Evolutionary conservation across 2,113 vertebrate genomes (phyloP), one percentile per base, ranked within the genome.

Genomic region (Seriola quinqueradiata): DNA sequence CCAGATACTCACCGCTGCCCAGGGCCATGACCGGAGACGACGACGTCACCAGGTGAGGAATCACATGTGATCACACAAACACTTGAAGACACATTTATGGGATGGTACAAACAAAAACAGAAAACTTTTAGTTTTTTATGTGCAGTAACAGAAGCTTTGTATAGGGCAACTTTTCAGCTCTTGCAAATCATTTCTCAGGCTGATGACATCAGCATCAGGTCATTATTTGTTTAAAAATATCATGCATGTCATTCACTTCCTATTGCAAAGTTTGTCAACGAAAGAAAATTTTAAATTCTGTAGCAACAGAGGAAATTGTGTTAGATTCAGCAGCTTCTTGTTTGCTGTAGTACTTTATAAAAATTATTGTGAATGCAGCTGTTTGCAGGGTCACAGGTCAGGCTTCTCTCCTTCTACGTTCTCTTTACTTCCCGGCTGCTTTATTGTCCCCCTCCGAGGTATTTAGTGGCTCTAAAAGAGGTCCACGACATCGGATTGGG

Each of bases 21-120:
- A 97, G 97, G 95, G 91, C 95, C 89, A 85, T 97, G 92, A 93
- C 97, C 50, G 96, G 95, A 93, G 97, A 98, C 48, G 98, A 99
- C 48, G 97, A 99, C 84, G 86, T 97, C 86, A 94, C 96, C 85
- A 97, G 98, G 98, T 99, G 94, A 96, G 71, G 21, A 19, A 32
- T 44, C 36, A 19, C 21, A 32, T 1, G 19, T 14, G 12, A 28
- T 23, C 32, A 28, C 68, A 34, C 52, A 52, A 42, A 42, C 8
- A 8, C 8, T 8, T 42, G 28, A 28, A 28, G 28, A 28, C 36
- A 8, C 36, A 38, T 8, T 8, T 6, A 38, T 7, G 8, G 38
- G 38, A 38, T 38, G 38, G 38, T 38, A 38, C 38, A 38, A 42
- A 42, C 8, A 42, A 8, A 42, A 42, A 10, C 40, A 8, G 2